Conservation (phyloP, 2,113 vertebrate species). For the Neogobius melanostomus region DNA sequence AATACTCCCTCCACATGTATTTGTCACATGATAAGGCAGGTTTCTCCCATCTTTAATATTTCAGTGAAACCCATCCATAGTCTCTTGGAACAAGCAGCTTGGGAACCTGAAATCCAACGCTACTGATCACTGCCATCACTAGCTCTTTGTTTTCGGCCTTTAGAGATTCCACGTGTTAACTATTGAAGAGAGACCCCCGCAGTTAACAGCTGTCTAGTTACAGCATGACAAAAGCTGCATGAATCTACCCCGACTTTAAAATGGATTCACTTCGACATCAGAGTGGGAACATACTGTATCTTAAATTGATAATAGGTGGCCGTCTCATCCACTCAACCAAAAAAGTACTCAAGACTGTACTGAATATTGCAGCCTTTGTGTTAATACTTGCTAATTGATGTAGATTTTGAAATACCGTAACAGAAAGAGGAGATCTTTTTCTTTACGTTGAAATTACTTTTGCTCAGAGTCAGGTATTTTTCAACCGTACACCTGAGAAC, state of each 20-base stretch:
- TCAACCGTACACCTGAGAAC: background rate
- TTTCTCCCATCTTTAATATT: conserved; percentile 10
- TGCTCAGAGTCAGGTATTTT: background rate
- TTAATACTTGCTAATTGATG: too few species aligned
- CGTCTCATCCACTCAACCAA: background rate
- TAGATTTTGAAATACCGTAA: too few species aligned
- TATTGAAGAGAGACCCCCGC: conserved; percentile 27
- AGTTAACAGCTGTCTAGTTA: conserved; percentile 35
- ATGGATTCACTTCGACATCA: conserved; percentile 14
- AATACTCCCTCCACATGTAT: background rate
- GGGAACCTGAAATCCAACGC: conserved; percentile 33
- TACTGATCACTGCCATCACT: conserved; percentile 28
- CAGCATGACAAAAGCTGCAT: conserved; percentile 18
- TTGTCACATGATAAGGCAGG: background rate
- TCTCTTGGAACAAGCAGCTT: conserved; percentile 18
- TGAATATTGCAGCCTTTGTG: too few species aligned
- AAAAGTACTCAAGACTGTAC: too few species aligned
- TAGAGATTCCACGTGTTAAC: conserved; percentile 29
- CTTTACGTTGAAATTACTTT: background rate
- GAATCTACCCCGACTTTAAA: conserved; percentile 33
- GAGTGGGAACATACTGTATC: conserved; percentile 10
- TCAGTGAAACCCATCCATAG: conserved; percentile 18
- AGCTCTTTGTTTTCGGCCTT: conserved; percentile 32
- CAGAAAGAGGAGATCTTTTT: too few species aligned
- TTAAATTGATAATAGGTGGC: background rate